phyloP scores from a whole-genome alignment of 2,113 vertebrate species.

The Aptenodytes forsteri region DNA sequence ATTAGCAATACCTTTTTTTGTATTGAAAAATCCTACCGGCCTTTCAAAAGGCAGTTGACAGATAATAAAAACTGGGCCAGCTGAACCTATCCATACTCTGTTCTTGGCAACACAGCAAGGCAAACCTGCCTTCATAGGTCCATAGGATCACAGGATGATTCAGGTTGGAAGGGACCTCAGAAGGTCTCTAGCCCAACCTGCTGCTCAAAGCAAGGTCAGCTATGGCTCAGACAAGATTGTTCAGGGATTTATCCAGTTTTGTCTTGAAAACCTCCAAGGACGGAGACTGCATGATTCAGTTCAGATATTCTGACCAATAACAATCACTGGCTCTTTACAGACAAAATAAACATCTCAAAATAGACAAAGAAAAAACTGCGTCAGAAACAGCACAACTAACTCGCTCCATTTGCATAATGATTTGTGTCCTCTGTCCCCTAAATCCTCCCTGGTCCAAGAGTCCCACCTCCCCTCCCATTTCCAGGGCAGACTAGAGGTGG shows the following conservation, averaged over 20 bases:
- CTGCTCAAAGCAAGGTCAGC: not conserved
- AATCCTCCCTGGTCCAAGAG: not conserved
- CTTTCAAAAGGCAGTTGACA: not conserved
- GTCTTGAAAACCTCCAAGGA: not conserved
- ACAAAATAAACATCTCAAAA: not conserved
- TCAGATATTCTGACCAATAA: not conserved
- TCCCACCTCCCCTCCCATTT: not conserved
- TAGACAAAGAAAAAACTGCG: not conserved
- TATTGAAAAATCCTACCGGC: not conserved
- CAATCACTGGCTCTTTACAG: not conserved
- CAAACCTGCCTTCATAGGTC: not conserved
- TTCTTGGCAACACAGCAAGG: not conserved
- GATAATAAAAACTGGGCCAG: not conserved
- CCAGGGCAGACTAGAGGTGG: not conserved
- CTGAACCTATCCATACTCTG: not conserved
- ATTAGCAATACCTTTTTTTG: not conserved
- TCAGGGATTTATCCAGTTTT: not conserved
- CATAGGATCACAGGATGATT: not conserved
- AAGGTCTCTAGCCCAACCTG: not conserved
- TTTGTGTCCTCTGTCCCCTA: not conserved
- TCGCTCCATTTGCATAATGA: not conserved
- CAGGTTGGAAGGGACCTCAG: not conserved
- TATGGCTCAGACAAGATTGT: not conserved
- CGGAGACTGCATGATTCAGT: accelerated
- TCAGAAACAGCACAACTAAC: not conserved